Conservation (phyloP, 2,888 invertebrate genomes). For the Epicampocera succincta region DNA sequence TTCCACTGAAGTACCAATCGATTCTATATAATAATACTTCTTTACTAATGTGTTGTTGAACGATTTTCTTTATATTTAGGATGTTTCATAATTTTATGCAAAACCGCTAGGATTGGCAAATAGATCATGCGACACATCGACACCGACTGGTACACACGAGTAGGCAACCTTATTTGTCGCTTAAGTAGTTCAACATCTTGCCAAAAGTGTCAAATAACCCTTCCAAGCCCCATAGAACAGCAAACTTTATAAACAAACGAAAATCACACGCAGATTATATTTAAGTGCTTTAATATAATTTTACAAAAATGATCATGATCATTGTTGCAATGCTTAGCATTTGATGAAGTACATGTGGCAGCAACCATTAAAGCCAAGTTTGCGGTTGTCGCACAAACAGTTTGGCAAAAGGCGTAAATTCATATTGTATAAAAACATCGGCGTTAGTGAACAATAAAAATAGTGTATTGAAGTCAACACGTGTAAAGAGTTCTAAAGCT, state of each 20-base stretch:
- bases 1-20: too few species aligned
- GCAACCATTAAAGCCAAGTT: constrained; percentile 56
- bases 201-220: constrained; percentile 41
- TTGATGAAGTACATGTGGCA: constrained; percentile 41
- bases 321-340: constrained; percentile 24
- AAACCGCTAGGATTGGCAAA: constrained; percentile 34
- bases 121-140: constrained; percentile 19
- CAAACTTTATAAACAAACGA: not conserved
- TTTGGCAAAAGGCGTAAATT: not conserved
- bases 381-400: constrained; percentile 55
- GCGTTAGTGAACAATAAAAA: constrained; percentile 1
- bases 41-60: too few species aligned
- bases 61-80: not conserved
- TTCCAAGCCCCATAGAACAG: constrained; percentile 8
- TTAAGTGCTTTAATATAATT: constrained; percentile 14
- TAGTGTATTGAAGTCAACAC: constrained; percentile 46
- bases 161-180: constrained; percentile 31
- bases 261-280: constrained; percentile 69
- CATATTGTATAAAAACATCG: constrained; percentile 68
- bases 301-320: constrained; percentile 43
- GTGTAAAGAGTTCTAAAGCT: constrained; percentile 29
- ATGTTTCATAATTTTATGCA: constrained; percentile 7
- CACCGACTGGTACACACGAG: not conserved
- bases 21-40: too few species aligned
- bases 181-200: constrained; percentile 17